phyloP scores from a whole-genome alignment of 1,140 invertebrate genomes.

The Microplitis mediator region DNA sequence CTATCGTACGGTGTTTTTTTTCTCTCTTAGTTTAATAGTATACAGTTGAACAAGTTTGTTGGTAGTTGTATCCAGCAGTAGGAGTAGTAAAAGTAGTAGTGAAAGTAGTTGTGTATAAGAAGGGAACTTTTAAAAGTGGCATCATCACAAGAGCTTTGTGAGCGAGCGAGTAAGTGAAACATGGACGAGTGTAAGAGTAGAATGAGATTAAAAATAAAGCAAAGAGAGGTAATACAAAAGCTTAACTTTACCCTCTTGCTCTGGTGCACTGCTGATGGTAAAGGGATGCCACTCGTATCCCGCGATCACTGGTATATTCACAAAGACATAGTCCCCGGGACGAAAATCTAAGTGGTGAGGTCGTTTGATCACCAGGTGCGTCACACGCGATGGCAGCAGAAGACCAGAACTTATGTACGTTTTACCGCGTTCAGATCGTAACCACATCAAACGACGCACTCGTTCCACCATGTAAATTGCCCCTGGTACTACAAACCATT shows the following conservation, averaged over 20 bases:
- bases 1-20: neutral
- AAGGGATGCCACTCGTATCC: conserved; percentile 97
- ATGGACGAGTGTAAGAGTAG: neutral
- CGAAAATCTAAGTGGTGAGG: conserved; percentile 86
- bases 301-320: conserved; percentile 91
- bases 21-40: neutral
- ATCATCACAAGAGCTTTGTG: conserved; percentile 27
- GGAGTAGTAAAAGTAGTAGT: neutral
- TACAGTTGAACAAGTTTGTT: too few species aligned
- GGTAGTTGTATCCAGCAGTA: too few species aligned
- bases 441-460: conserved; percentile 69
- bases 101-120: conserved; percentile 9
- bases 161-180: neutral
- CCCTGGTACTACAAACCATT: conserved; percentile 89
- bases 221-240: conserved; percentile 2
- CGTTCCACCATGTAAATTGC: conserved; percentile 81
- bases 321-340: conserved; percentile 94
- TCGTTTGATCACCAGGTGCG: conserved; percentile 84
- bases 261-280: conserved; percentile 93
- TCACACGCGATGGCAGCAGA: conserved; percentile 84
- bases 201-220: neutral
- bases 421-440: conserved; percentile 74
- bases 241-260: conserved; percentile 77
- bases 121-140: conserved; percentile 28
- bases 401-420: conserved; percentile 86